Percentiles rank a stretch among this genome's conserved stretches.
phyloP scores from a whole-genome alignment of 1,140 invertebrate species.

The Drusus annulatus region DNA sequence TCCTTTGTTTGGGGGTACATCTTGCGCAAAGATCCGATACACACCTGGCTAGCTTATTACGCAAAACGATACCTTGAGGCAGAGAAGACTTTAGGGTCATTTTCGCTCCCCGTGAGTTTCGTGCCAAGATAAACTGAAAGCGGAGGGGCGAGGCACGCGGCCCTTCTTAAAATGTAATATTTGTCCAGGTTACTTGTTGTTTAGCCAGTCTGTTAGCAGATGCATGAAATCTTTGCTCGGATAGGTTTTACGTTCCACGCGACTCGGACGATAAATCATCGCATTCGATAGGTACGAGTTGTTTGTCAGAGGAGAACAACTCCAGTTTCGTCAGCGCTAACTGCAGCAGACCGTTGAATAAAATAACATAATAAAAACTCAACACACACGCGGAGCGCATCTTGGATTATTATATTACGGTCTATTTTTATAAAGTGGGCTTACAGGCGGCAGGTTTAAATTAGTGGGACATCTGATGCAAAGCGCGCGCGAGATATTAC shows the following conservation, averaged over 20 bases:
- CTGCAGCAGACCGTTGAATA: neutral
- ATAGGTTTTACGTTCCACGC: constrained; percentile 33
- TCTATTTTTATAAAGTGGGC: constrained; percentile 29
- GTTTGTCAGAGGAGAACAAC: neutral
- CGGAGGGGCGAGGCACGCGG: constrained; percentile 42
- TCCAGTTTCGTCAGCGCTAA: too few species aligned
- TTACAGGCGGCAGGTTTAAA: constrained; percentile 38
- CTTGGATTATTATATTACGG: constrained; percentile 5
- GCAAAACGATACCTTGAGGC: constrained; percentile 9
- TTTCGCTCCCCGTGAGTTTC: neutral
- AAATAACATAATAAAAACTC: constrained; percentile 5
- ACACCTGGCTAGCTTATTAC: constrained; percentile 47
- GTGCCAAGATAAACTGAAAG: constrained; percentile 2
- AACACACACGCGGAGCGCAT: neutral
- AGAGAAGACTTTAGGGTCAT: constrained; percentile 12
- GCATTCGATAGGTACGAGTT: neutral
- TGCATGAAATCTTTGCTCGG: constrained; percentile 52
- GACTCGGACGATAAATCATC: constrained; percentile 35
- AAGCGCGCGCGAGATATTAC: constrained; percentile 25
- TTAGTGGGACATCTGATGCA: constrained; percentile 37
- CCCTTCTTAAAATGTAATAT: constrained; percentile 50
- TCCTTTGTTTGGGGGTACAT: constrained; percentile 54
- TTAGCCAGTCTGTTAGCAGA: constrained; percentile 49
- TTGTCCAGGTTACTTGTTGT: constrained; percentile 52
- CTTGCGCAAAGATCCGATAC: constrained; percentile 50